Conservation (phyloP, 2,797 vertebrate genomes). For the Mus spretus region DNA sequence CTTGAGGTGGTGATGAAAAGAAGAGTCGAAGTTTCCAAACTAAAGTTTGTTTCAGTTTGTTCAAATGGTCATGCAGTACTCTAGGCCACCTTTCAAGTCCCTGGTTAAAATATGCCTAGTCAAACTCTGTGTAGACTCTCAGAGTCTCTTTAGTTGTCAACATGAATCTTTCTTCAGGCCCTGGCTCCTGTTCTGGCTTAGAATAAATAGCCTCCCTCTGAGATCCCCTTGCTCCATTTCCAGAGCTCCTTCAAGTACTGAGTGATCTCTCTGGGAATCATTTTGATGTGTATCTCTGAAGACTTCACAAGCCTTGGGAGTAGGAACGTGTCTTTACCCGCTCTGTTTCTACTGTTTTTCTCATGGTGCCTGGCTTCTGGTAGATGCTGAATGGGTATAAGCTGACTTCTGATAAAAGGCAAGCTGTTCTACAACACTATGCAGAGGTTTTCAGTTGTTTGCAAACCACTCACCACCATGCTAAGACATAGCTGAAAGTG, state of each 20-base stretch:
- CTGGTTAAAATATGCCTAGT: neutral
- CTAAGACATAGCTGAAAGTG: neutral
- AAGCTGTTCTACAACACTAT: neutral
- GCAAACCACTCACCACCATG: neutral
- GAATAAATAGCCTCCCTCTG: neutral
- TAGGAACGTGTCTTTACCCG: neutral
- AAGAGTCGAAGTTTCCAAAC: constrained; percentile 36
- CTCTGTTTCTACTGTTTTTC: neutral
- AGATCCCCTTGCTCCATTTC: neutral
- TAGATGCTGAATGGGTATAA: neutral
- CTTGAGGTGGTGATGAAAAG: constrained; percentile 12
- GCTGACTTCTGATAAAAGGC: constrained; percentile 12
- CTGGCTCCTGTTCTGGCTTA: neutral
- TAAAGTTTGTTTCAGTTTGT: constrained; percentile 13
- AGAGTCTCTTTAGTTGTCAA: neutral
- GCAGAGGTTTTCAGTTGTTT: neutral
- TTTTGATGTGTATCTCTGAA: neutral
- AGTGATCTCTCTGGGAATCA: neutral
- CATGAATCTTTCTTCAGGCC: neutral
- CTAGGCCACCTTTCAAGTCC: neutral
- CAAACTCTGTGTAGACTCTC: constrained; percentile 29
- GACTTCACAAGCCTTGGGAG: neutral
- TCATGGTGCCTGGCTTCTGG: neutral
- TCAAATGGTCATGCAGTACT: neutral
- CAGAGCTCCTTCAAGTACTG: constrained; percentile 1